Evolutionary conservation across 2,888 invertebrate genomes (phyloP), one percentile per base, ranked within the genome.

Genomic region (Deladenus siricidicola): DNA sequence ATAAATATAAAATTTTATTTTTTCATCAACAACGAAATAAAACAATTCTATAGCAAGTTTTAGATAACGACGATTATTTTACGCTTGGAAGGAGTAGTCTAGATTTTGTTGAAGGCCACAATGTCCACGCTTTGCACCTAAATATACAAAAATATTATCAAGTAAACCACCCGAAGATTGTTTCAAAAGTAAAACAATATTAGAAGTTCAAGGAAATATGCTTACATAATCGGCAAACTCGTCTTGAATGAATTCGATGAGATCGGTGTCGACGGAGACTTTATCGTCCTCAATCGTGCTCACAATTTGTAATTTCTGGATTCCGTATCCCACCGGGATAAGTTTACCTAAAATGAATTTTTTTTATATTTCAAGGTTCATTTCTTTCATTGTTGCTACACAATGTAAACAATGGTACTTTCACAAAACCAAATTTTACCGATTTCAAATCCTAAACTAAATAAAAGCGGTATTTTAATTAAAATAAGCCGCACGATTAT

Each of bases 61-160:
- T n/a, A n/a, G n/a, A n/a, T n/a, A n/a, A n/a, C n/a, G n/a, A n/a
- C n/a, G n/a, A n/a, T n/a, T n/a, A n/a, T n/a, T n/a, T n/a, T n/a
- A 47, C 19, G 19, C 24, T 47, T 47, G 8, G 6, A 21, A 30
- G 19, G 21, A 34, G 17, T 1, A 23, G 19, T 29, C 70, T 73
- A 75, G 64, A 75, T 75, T 64, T 75, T 75, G 65, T 75, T 76
- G 74, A 75, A 75, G 47, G 75, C 75, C 55, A 71, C 73, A 51
- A 75, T 72, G 63, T 75, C 75, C 24, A 75, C 71, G 45, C 72
- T 72, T 58, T 75, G 75, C 45, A 74, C 57, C 56, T 62, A 56
- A 42, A 62, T 34, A 34, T 34, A 34, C 14, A 34, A 34, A 34
- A 6, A 34, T 34, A 34, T 10, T 34, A 10, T 34, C 39, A 34